phyloP scores from a whole-genome alignment of 2,888 invertebrate genomes.

The Cecidostiba fungosa region DNA sequence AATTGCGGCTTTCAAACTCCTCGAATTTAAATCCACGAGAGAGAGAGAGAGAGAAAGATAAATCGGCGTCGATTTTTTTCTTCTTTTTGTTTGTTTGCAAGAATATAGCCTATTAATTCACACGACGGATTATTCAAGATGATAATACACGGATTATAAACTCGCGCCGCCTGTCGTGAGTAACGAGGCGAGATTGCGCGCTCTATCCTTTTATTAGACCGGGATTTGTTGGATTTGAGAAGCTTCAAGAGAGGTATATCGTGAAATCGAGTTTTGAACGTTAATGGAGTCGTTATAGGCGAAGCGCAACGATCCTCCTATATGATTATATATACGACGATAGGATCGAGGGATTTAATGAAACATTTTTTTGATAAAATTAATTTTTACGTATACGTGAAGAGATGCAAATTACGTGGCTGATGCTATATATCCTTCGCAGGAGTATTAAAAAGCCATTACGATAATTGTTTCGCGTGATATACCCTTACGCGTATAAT shows the following conservation, averaged over 20 bases:
- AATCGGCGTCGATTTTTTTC: conserved; percentile 35
- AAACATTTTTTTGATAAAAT: conserved; percentile 36
- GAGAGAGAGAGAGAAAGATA: conserved; percentile 29
- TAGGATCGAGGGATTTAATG: conserved; percentile 46
- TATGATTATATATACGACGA: conserved; percentile 59
- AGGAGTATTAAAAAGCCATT: too few relatives aligned
- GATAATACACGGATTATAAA: conserved; percentile 58
- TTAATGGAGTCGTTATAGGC: conserved; percentile 63
- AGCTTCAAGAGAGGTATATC: conserved; percentile 34
- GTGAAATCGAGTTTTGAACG: conserved; percentile 58
- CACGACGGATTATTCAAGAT: conserved; percentile 59
- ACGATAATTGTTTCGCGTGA: too few relatives aligned
- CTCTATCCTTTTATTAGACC: conserved; percentile 49
- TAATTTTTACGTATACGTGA: conserved; percentile 14
- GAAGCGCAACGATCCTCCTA: conserved; percentile 41
- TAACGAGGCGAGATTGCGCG: conserved; percentile 53
- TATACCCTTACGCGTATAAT: too few relatives aligned
- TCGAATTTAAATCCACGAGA: conserved; percentile 46
- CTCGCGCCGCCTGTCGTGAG: conserved; percentile 41
- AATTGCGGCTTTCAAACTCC: conserved; percentile 46
- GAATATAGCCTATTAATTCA: conserved; percentile 63
- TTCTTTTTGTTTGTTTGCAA: neutral
- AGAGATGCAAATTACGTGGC: neutral
- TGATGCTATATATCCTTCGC: too few relatives aligned
- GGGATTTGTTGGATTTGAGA: conserved; percentile 59